Evolutionary conservation across 2,888 invertebrate genomes (phyloP).

Genomic region (Omphaloscelis lunosa): DNA sequence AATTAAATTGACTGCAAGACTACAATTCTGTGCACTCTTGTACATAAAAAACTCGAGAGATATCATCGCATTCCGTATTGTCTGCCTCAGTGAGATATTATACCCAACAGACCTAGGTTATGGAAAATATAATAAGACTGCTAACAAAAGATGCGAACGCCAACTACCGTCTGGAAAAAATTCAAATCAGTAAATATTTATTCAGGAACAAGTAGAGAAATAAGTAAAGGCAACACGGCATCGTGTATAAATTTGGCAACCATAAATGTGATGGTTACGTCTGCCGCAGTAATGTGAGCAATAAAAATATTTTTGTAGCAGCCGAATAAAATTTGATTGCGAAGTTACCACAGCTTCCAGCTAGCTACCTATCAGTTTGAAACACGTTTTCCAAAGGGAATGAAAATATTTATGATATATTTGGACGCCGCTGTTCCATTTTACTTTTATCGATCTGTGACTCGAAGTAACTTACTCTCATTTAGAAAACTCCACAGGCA

Average conservation of each 20-base stretch:
- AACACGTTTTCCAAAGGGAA: conserved; percentile 33
- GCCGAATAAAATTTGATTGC: conserved; percentile 41
- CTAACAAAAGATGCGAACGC: conserved; percentile 47
- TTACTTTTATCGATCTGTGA: conserved; percentile 22
- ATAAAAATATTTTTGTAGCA: conserved; percentile 65
- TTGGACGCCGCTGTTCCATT: conserved; percentile 15
- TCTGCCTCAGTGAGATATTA: conserved; percentile 54
- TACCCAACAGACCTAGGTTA: conserved; percentile 48
- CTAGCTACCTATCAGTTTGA: conserved; percentile 26
- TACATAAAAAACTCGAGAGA: conserved; percentile 32
- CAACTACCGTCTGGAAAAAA: conserved; percentile 64
- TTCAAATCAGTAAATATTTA: conserved; percentile 71
- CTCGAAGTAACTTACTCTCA: conserved; percentile 6
- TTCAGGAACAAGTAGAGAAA: conserved; percentile 67
- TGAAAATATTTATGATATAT: conserved; percentile 37
- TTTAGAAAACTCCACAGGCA: conserved; percentile 18
- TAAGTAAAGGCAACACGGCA: conserved; percentile 55
- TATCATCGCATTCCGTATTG: conserved; percentile 35
- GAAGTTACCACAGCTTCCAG: conserved; percentile 30
- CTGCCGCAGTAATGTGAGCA: conserved; percentile 62
- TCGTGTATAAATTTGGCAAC: conserved; percentile 69
- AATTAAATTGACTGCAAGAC: conserved; percentile 34
- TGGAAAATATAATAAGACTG: conserved; percentile 44
- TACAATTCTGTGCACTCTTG: conserved; percentile 32
- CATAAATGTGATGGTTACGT: conserved; percentile 72